These are phyloP conservation scores for Cyclura pinguis DNA, from an alignment of 2,797 vertebrate genomes.

Conservation along the genomic window DNA sequence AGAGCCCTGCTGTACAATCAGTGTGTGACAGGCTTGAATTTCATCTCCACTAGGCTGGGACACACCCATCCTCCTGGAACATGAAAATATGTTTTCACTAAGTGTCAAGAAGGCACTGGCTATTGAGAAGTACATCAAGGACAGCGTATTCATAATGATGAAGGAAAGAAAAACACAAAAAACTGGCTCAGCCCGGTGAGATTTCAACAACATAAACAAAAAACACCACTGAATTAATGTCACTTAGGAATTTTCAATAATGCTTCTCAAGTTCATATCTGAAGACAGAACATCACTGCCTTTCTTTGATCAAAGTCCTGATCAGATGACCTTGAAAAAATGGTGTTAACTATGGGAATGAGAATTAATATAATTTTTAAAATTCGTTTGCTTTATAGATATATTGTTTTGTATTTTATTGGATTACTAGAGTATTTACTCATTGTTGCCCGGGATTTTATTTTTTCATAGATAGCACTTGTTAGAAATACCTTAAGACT, in stretches of 20 bases:
- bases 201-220: background rate
- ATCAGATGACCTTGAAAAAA: background rate
- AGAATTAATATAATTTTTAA: background rate
- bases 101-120: background rate
- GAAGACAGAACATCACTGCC: background rate
- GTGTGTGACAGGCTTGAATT: background rate
- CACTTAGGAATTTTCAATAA: background rate
- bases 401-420: background rate
- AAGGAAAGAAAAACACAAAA: background rate
- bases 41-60: background rate
- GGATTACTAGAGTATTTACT: background rate
- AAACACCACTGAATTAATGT: background rate
- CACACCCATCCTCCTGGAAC: background rate
- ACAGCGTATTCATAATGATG: background rate
- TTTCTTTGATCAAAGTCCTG: background rate
- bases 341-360: background rate
- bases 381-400: background rate
- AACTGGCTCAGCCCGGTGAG: background rate
- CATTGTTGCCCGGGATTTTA: too few species aligned
- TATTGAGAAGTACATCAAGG: background rate
- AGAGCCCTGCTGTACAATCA: background rate
- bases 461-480: too few species aligned
- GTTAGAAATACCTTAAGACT: too few species aligned
- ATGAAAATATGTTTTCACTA: background rate
- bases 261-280: background rate